Percentiles rank a stretch among this genome's conserved stretches.
These are phyloP conservation scores for Stichopus horrens DNA, from an alignment of 53 echinoderm and acorn worm genomes.

Conservation along the genomic window DNA sequence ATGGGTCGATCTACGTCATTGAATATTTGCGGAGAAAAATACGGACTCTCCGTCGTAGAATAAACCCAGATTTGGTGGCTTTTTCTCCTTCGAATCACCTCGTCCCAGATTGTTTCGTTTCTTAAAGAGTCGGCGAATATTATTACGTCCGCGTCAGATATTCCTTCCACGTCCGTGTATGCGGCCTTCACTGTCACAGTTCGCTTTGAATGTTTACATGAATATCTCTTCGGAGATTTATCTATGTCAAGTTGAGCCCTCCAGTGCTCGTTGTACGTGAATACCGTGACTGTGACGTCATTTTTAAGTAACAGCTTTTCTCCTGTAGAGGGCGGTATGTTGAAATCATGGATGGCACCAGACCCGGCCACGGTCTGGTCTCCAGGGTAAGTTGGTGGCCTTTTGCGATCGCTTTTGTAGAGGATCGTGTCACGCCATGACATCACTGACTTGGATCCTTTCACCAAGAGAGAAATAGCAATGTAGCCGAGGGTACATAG, in stretches of 20 bases:
- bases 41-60: slow-evolving; percentile 16
- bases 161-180: background rate
- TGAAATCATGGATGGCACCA: background rate
- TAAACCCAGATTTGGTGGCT: slow-evolving; percentile 29
- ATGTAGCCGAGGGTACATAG: background rate
- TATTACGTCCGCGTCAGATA: background rate
- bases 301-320: background rate
- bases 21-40: background rate
- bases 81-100: background rate
- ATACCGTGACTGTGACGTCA: background rate
- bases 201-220: background rate
- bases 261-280: background rate
- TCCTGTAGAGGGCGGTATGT: background rate
- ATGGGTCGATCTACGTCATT: background rate
- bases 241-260: background rate
- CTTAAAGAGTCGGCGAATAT: background rate
- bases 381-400: background rate
- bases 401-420: background rate
- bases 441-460: background rate
- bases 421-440: background rate
- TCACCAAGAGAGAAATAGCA: background rate
- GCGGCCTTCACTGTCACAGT: background rate
- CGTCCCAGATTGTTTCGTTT: background rate
- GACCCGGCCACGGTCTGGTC: background rate
- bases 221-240: background rate